phyloP scores from a whole-genome alignment of 2,888 invertebrate genomes.

The Drosophila austrosaltans region DNA sequence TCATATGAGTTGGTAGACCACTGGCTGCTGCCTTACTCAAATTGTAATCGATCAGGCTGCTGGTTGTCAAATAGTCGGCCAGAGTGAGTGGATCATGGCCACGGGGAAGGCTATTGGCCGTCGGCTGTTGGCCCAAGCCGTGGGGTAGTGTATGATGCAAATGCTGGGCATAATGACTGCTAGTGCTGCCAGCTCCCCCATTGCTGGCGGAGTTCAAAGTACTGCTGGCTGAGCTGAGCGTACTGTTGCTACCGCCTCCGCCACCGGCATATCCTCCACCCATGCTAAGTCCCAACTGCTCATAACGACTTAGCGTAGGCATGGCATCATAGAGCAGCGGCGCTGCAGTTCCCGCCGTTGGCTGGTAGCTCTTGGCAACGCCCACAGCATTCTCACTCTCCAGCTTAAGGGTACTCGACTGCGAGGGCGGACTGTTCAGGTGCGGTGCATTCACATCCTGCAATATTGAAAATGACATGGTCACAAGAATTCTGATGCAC shows the following conservation, averaged over 20 bases:
- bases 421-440: slow-evolving; percentile 82
- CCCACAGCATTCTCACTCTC: slow-evolving; percentile 71
- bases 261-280: slow-evolving; percentile 69
- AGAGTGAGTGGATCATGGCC: slow-evolving; percentile 79
- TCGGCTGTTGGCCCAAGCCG: slow-evolving; percentile 50
- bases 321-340: slow-evolving; percentile 82
- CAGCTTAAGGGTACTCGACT: slow-evolving; percentile 82
- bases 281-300: slow-evolving; percentile 77
- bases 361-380: slow-evolving; percentile 77
- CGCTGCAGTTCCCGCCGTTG: slow-evolving; percentile 58
- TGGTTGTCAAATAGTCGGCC: slow-evolving; percentile 82
- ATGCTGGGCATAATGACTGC: slow-evolving; percentile 63
- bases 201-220: slow-evolving; percentile 35
- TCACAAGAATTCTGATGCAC: slow-evolving; percentile 15
- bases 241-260: slow-evolving; percentile 59
- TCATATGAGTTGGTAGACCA: slow-evolving; percentile 70
- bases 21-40: slow-evolving; percentile 78
- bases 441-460: slow-evolving; percentile 78
- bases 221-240: slow-evolving; percentile 50
- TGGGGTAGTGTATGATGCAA: slow-evolving; percentile 80
- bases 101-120: slow-evolving; percentile 63
- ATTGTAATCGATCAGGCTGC: slow-evolving; percentile 82
- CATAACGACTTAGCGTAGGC: slow-evolving; percentile 80
- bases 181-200: slow-evolving; percentile 47
- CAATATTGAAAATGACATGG: slow-evolving; percentile 30